Base-by-base conservation (phyloP, 2,797 vertebrate genomes). In the Chelidonichthys spinosus region DNA sequence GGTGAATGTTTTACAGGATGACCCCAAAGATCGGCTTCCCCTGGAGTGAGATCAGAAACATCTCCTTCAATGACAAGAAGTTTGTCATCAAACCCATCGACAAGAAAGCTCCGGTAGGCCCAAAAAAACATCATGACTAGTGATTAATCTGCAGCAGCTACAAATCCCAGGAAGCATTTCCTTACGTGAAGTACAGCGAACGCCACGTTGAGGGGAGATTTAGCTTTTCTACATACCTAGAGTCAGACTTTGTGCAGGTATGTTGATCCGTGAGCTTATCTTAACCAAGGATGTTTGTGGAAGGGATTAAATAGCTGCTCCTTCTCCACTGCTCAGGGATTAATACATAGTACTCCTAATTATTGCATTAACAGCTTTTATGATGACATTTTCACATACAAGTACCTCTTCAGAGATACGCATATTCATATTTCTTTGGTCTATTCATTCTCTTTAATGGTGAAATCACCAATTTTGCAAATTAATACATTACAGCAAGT, bases 31-130 rank as follows among this genome's bases (percentile, higher is more conserved):
- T 99, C 77, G 98, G 98, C 75, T 99, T 99, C 83, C 98, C 98
- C 32, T 99, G 98, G 98, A 99, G 98, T 76, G 98, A 99, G 92
- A 99, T 99, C 90, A 94, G 97, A 81, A 99, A 99, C 81, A 98
- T 99, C 80, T 99, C 98, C 79, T 99, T 99, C 92, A 99, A 98
- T 56, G 98, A 99, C 89, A 99, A 99, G 95, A 99, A 99, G 89
- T 99, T 99, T 91, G 94, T 98, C 87, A 99, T 99, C 91, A 99
- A 99, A 88, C 97, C 98, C 47, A 99, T 99, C 72, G 98, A 99
- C 93, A 99, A 97, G 94, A 99, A 98, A 94, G 93, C 98, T 56
- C 98, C 97, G 89, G 97, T 99, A 96, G n/a, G 83, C 17, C 17
- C 33, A 61, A 69, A 63, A 11, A 40, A 7, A 33, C 17, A 55